phyloP scores from a whole-genome alignment of 2,113 vertebrate species.

The Antigone vipio region DNA sequence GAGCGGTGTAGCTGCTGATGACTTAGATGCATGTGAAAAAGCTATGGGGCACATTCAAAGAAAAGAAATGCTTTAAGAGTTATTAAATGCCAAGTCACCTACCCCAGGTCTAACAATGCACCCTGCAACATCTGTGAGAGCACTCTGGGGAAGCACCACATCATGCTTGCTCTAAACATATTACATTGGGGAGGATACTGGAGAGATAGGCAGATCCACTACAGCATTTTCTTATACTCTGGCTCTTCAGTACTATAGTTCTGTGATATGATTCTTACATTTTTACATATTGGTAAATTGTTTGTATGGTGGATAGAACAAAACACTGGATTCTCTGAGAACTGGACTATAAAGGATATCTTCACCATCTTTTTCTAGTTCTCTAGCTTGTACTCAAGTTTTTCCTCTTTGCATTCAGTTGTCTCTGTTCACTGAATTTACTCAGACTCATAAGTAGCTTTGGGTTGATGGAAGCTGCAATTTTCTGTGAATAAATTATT shows the following conservation, averaged over 20 bases:
- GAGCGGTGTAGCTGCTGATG: background rate
- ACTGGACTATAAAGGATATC: background rate
- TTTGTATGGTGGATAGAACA: background rate
- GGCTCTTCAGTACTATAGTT: rapidly evolving
- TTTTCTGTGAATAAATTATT: background rate
- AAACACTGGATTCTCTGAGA: background rate
- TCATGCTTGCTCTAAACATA: rapidly evolving
- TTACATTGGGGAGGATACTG: background rate
- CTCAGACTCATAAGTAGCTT: background rate
- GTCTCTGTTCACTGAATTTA: background rate
- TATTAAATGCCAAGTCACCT: background rate
- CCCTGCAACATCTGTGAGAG: background rate
- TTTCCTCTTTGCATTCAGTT: background rate
- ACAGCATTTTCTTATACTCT: background rate
- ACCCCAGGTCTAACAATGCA: background rate
- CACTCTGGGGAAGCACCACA: background rate
- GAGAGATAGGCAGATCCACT: background rate
- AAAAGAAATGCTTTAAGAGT: background rate
- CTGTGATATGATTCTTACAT: background rate
- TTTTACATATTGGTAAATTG: background rate
- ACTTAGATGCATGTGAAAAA: background rate
- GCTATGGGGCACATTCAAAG: background rate
- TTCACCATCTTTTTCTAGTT: background rate
- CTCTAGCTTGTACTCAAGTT: background rate
- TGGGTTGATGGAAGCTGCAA: background rate